Conservation (phyloP, 2,888 invertebrate genomes). For the Glomeris marginata region DNA sequence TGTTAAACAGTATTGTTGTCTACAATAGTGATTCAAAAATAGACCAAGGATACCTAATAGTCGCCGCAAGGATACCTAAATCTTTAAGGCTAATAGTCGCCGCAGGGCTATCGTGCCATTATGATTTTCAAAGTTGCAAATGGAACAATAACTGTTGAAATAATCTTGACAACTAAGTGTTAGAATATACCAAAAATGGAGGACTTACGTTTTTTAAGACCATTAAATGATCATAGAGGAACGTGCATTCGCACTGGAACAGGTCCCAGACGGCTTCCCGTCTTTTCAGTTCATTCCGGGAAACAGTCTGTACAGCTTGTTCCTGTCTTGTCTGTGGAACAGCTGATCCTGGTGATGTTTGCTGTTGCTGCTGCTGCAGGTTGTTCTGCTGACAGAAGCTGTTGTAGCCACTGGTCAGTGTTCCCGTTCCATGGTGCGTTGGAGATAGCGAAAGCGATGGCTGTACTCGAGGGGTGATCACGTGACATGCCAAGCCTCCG, state of each 20-base stretch:
- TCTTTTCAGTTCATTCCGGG: conserved; percentile 27
- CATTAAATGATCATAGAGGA: conserved; percentile 44
- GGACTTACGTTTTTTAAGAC: conserved; percentile 41
- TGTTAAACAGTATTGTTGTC: too few species aligned
- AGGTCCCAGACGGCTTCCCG: conserved; percentile 45
- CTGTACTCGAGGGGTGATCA: not conserved
- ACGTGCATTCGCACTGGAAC: conserved; percentile 43
- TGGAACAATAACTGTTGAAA: too few species aligned
- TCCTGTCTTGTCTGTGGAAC: conserved; percentile 16
- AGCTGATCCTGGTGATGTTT: not conserved
- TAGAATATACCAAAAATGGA: too few species aligned
- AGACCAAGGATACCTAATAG: too few species aligned
- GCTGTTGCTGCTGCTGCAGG: not conserved
- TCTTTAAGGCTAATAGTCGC: too few species aligned
- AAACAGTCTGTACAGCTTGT: conserved; percentile 16
- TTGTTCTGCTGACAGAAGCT: not conserved
- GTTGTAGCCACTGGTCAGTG: not conserved
- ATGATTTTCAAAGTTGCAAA: too few species aligned
- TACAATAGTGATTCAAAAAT: too few species aligned
- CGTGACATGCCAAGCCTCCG: not conserved
- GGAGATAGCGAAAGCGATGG: not conserved
- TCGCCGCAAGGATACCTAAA: too few species aligned
- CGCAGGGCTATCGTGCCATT: too few species aligned
- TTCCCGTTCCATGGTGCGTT: not conserved
- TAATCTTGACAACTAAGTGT: too few species aligned